A percentile compares a stretch with the other conserved stretches of the same genome.
Evolutionary conservation across 2,888 invertebrate genomes (phyloP).

Genomic region (Tineola bisselliella): DNA sequence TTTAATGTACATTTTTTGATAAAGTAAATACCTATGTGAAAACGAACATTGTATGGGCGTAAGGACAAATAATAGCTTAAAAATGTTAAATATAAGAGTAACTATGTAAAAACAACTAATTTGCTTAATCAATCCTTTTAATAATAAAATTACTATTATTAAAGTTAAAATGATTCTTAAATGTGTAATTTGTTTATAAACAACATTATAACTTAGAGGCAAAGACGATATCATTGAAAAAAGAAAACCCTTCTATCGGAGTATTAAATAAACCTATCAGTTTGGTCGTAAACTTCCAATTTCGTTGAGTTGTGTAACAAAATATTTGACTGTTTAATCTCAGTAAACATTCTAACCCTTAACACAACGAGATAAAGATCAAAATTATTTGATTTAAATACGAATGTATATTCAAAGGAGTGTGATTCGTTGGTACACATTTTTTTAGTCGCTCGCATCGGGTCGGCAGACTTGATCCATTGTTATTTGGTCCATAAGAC

Average conservation of each 20-base stretch:
- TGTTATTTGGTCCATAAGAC: constrained; percentile 3
- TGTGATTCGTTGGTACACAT: not conserved
- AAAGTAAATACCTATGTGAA: no score
- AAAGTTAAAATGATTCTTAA: not conserved
- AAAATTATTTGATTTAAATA: not conserved
- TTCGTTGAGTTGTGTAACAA: not conserved
- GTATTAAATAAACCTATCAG: constrained; percentile 6
- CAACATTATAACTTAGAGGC: not conserved
- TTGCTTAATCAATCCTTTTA: no score
- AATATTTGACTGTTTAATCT: not conserved
- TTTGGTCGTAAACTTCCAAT: not conserved
- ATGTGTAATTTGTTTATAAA: not conserved
- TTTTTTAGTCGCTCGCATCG: constrained; percentile 7
- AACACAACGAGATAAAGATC: not conserved
- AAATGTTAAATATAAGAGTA: no score
- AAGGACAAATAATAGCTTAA: no score
- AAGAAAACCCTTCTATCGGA: not conserved
- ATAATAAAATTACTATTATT: no score
- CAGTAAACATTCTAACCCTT: no score
- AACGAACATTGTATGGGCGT: no score
- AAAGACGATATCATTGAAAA: not conserved
- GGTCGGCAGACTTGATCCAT: constrained; percentile 1
- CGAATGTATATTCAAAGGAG: not conserved
- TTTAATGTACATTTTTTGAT: no score
- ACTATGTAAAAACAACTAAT: no score